Conservation (phyloP, 1,140 invertebrate species). For the Saxidomus purpurata region DNA sequence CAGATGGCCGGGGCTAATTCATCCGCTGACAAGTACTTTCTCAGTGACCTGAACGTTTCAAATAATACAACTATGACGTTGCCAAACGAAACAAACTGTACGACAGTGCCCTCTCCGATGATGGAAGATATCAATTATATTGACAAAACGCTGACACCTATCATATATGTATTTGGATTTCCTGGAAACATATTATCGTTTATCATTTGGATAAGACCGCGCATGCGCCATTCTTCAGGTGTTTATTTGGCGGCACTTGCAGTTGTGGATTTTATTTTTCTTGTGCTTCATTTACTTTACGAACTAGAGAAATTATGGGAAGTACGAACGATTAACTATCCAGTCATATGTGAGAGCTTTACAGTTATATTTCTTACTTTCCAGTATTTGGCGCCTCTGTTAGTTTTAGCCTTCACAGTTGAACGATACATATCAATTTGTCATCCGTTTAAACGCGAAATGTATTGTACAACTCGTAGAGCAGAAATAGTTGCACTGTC, state of each 20-base stretch:
- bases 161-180: constrained; percentile 80
- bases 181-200: constrained; percentile 81
- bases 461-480: constrained; percentile 92
- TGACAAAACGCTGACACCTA: constrained; percentile 75
- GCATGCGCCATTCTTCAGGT: constrained; percentile 82
- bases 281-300: constrained; percentile 77
- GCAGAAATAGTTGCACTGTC: constrained; percentile 90
- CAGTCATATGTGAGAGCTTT: constrained; percentile 82
- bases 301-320: constrained; percentile 82
- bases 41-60: not conserved
- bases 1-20: not conserved
- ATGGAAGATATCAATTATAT: constrained; percentile 15
- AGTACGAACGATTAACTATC: constrained; percentile 75
- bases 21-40: not conserved
- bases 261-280: constrained; percentile 78
- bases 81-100: not conserved
- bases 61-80: not conserved
- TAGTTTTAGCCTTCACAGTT: constrained; percentile 93
- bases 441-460: constrained; percentile 93
- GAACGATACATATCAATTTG: constrained; percentile 98
- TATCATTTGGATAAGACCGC: constrained; percentile 79
- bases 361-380: constrained; percentile 80
- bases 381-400: constrained; percentile 84
- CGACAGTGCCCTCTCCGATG: not conserved
- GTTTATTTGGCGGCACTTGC: constrained; percentile 82